Evolutionary conservation across 2,888 invertebrate species (phyloP), one percentile per base, ranked within the genome.

Genomic region (Xanthorhoe spadicearia): DNA sequence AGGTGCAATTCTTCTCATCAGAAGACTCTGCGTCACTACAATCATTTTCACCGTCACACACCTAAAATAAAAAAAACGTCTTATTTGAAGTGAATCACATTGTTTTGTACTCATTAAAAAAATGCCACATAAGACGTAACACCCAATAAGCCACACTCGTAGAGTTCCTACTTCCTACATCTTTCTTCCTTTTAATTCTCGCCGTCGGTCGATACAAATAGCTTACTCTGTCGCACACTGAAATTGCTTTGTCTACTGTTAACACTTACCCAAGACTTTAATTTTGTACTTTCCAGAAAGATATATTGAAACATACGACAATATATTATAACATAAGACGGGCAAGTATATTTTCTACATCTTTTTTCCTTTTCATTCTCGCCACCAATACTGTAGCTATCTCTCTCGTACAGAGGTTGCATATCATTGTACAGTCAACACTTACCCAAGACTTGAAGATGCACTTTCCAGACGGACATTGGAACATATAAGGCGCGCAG

Each of bases 271-370:
- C 95, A 95, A 53, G 94, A 88, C n/a, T 61, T 86, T 90, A 68
- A 90, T 94, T 50, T 94, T 94, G 71, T 94, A 94, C 75, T 93
- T 93, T 0, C 94, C 94, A 59, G 87, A 93, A 0, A 91, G 88
- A 74, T 97, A 74, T 97, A 97, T 56, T 94, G 90, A 81, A 96
- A 96, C 94, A 96, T 96, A n/a, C n/a, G n/a, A n/a, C n/a, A n/a
- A n/a, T n/a, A n/a, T n/a, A n/a, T n/a, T n/a, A n/a, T n/a, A n/a
- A n/a, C n/a, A 84, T 94, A 95, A 0, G 95, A 94, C n/a, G 94
- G 94, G 76, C 97, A 97, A 0, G 94, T 94, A 0, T 94, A 92
- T 59, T 94, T 90, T n/a, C 90, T 94, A 77, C 98, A 98, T 38
- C 81, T 80, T 0, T 87, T 86, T 64, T 94, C 94, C 35, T 35